Conservation (phyloP, 2,888 invertebrate species). For the Nomada fucata region DNA sequence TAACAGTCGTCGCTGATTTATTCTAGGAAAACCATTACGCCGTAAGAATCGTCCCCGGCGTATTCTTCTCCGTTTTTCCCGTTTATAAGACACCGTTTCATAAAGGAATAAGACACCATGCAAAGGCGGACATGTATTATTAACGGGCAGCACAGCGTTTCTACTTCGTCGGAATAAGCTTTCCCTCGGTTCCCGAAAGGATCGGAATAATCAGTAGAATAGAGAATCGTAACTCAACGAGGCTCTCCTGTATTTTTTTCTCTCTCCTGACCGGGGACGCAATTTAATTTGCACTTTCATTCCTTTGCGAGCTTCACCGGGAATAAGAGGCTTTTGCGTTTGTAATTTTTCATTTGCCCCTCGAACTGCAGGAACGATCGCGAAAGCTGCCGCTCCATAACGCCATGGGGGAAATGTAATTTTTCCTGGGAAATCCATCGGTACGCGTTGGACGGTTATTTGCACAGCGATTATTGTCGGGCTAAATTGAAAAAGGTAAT, state of each 20-base stretch:
- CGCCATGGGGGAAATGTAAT: not conserved
- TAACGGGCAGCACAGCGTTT: slow-evolving; percentile 7
- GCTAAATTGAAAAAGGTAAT: slow-evolving; percentile 8
- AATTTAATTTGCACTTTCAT: slow-evolving; percentile 55
- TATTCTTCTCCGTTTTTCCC: not conserved
- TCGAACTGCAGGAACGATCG: not conserved
- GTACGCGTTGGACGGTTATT: not conserved
- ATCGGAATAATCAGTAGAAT: slow-evolving; percentile 12
- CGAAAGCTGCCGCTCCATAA: not conserved
- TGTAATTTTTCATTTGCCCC: slow-evolving; percentile 24
- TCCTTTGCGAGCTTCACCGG: not conserved
- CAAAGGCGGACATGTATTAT: slow-evolving; percentile 34
- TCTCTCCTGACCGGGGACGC: slow-evolving; percentile 2
- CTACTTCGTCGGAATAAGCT: not conserved
- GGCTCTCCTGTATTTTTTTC: slow-evolving; percentile 15
- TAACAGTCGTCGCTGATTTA: slow-evolving; percentile 1
- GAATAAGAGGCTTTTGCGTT: slow-evolving; percentile 26
- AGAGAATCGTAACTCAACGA: not conserved
- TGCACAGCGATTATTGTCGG: not conserved
- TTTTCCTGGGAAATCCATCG: not conserved
- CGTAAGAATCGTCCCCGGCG: not conserved
- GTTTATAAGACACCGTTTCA: not conserved
- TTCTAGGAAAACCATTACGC: slow-evolving; percentile 8
- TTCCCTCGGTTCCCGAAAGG: not conserved
- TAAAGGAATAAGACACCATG: not conserved